Base-by-base conservation (phyloP, 2,797 vertebrate species). In the Pseudomugil gertrudae region DNA sequence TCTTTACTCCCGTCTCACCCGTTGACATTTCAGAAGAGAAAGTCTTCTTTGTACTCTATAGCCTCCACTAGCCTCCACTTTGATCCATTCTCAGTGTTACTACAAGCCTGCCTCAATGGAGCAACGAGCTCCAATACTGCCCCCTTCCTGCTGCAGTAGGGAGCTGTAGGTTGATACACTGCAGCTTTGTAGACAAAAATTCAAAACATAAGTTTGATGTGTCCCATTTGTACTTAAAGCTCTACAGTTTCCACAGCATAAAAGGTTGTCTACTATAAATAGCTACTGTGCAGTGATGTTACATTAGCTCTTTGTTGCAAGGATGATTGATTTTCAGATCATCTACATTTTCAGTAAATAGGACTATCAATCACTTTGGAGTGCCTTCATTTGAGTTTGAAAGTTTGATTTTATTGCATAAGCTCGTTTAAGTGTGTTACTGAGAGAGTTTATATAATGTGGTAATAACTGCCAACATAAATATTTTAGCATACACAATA, bases 1-100 rank as follows among this genome's bases (percentile, higher is more conserved):
- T 83, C 56, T 78, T 80, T 62, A 59, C 55, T 88, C 81, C 83
- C 84, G 85, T 84, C 65, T 87, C 86, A 78, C 84, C 88, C 26
- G 35, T 72, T 89, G 88, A 87, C 90, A 89, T 92, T 91, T 89
- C 64, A 57, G 53, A 85, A 58, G 74, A 79, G 70, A 74, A 51
- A 6, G 38, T 70, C 50, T 51, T 82, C 69, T 84, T 79, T 84
- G 78, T 80, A 76, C 81, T 64, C 38, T 63, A 3, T 40, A 72
- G 74, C 76, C 65, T 74, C 69, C 74, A 32, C 80, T 40, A 72
- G 74, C 76, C 65, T 74, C 69, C 74, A 32, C 80, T 85, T 80
- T 59, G 48, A 85, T 78, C 86, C 79, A 64, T 66, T 83, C 82
- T 75, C 80, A 69, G 54, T 69, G 61, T 75, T 56, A 33, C 73